phyloP scores from a whole-genome alignment of 2,888 invertebrate species.

The Zaprionus lineosus region DNA sequence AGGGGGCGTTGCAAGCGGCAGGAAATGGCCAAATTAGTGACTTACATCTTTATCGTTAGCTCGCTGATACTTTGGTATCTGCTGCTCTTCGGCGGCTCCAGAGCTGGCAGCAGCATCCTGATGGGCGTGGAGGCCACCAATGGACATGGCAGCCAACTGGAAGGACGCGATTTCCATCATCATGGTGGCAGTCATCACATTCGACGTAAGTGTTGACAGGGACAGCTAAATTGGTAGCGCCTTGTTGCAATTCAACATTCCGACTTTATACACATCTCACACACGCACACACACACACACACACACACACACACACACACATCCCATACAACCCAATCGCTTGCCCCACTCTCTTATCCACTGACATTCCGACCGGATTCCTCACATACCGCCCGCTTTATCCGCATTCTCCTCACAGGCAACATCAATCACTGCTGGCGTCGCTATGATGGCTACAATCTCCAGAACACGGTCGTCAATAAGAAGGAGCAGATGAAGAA shows the following conservation, averaged over 20 bases:
- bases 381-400: no score
- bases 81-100: slow-evolving; percentile 66
- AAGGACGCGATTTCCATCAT: slow-evolving; percentile 79
- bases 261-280: not conserved
- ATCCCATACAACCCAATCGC: not conserved
- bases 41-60: slow-evolving; percentile 73
- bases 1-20: not conserved
- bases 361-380: no score
- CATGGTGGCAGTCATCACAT: slow-evolving; percentile 81
- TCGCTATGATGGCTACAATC: slow-evolving; percentile 81
- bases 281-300: no score
- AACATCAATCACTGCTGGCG: slow-evolving; percentile 82
- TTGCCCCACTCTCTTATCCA: not conserved
- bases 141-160: slow-evolving; percentile 78
- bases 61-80: slow-evolving; percentile 78
- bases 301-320: not conserved
- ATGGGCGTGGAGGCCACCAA: slow-evolving; percentile 71
- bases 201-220: slow-evolving; percentile 65
- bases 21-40: slow-evolving; percentile 80
- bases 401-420: slow-evolving; percentile 50
- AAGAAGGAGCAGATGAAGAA: slow-evolving; percentile 81
- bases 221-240: not conserved
- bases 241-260: not conserved
- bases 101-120: slow-evolving; percentile 34
- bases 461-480: slow-evolving; percentile 79